phyloP scores from a whole-genome alignment of 2,113 vertebrate genomes.

The Cygnus atratus region DNA sequence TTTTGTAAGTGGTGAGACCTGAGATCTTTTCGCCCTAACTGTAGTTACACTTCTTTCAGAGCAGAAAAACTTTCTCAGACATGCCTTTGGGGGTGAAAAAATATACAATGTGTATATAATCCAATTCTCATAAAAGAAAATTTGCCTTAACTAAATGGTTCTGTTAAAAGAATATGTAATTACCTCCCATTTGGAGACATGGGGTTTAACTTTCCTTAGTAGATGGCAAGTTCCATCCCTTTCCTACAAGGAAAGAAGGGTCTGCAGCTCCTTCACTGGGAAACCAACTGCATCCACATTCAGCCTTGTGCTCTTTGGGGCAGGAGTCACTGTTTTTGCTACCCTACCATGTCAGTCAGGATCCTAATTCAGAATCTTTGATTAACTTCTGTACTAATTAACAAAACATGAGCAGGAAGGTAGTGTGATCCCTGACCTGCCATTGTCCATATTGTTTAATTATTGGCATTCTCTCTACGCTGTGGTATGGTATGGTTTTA shows the following conservation, averaged over 20 bases:
- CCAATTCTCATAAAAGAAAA: background rate
- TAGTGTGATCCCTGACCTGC: rapidly evolving
- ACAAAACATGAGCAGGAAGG: background rate
- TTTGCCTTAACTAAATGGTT: background rate
- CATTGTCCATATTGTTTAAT: background rate
- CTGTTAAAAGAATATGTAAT: background rate
- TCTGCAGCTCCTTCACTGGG: background rate
- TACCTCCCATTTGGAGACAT: rapidly evolving
- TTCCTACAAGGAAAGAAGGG: background rate
- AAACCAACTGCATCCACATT: background rate
- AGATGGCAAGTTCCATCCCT: background rate
- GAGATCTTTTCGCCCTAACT: background rate
- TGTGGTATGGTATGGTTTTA: background rate
- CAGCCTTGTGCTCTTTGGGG: background rate
- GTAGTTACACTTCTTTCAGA: background rate
- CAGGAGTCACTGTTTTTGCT: background rate
- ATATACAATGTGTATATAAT: rapidly evolving
- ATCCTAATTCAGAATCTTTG: background rate
- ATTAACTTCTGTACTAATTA: background rate
- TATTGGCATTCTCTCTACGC: background rate
- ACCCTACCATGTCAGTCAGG: background rate
- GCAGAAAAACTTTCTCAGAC: background rate
- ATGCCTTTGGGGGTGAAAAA: background rate
- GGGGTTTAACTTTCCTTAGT: background rate
- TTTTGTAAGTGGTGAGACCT: background rate